Evolutionary conservation across 2,797 vertebrate species (phyloP), one percentile per base, ranked within the genome.

Genomic region (Pangasius larnaudii): DNA sequence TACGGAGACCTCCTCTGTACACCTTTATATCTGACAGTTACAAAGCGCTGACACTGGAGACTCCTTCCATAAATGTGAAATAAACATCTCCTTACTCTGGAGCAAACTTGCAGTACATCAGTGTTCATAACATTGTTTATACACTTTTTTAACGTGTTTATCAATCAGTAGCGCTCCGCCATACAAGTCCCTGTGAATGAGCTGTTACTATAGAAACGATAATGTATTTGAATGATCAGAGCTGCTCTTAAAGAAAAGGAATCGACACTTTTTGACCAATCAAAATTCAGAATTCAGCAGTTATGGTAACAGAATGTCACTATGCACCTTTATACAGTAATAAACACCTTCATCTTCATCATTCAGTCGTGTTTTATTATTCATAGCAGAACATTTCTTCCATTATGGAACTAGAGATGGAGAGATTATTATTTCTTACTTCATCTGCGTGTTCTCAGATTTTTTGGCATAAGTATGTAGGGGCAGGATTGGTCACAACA

Each of bases 301-400:
- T 18, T 18, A 69, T 33, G 65, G 61, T 27, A n/a, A 63, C 9
- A 63, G 59, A 6, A 63, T 63, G 24, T 30, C 61, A 65, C 27
- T n/a, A 13, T n/a, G 61, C 61, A 5, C 9, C 61, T 63, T 63
- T 11, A 63, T 10, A 63, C 61, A 63, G 61, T 63, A 63, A 10
- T 63, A 65, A 65, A 67, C 63, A 65, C 63, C 63, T 65, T 65
- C n/a, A 14, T 65, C n/a, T n/a, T n/a, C n/a, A n/a, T n/a, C n/a
- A n/a, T n/a, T n/a, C n/a, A 30, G 11, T 14, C n/a, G 14, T 4
- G 63, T 30, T 30, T 65, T 33, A 67, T 67, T n/a, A 67, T 33
- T 33, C n/a, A 67, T 3, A 16, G 14, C 13, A 5, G 13, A 33
- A 33, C n/a, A 67, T 33, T 67, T 33, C 63, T 22, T 67, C 11